Evolutionary conservation across 2,888 invertebrate species (phyloP).

Genomic region (Diplazon laetatorius): DNA sequence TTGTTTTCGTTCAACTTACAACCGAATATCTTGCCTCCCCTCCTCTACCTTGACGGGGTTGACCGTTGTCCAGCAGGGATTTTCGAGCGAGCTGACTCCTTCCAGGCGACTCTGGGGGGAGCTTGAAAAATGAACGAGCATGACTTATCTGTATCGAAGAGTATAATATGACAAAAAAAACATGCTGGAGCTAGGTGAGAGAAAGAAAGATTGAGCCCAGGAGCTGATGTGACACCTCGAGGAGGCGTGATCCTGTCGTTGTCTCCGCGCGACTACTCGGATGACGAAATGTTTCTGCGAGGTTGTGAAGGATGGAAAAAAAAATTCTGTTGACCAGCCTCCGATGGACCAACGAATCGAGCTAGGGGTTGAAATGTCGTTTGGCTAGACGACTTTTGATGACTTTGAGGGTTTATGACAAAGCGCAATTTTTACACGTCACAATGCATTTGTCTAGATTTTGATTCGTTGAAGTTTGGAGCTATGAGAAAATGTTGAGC

Average conservation of each 20-base stretch:
- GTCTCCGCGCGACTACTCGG: constrained; percentile 44
- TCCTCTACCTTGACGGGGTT: constrained; percentile 44
- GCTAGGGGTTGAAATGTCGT: constrained; percentile 43
- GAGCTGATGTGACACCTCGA: constrained; percentile 66
- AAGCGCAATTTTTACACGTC: too few species aligned
- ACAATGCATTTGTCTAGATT: too few species aligned
- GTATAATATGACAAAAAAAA: constrained; percentile 22
- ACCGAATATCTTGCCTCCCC: constrained; percentile 34
- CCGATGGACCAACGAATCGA: constrained; percentile 5
- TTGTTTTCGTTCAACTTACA: constrained; percentile 44
- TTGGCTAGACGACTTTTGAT: constrained; percentile 35
- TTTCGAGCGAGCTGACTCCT: neutral
- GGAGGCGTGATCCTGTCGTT: constrained; percentile 75
- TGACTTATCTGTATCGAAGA: constrained; percentile 81
- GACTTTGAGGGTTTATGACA: too few species aligned
- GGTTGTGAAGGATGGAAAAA: neutral
- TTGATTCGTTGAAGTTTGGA: too few species aligned
- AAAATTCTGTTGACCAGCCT: constrained; percentile 2
- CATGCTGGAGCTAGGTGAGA: neutral
- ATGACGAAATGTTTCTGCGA: constrained; percentile 18
- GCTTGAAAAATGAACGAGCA: constrained; percentile 78
- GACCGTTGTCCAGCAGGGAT: constrained; percentile 71
- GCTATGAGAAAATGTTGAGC: too few species aligned
- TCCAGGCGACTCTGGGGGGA: constrained; percentile 25
- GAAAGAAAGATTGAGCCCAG: constrained; percentile 53